phyloP scores from a whole-genome alignment of 2,888 invertebrate genomes.

The Nipponacmea schrenckii region DNA sequence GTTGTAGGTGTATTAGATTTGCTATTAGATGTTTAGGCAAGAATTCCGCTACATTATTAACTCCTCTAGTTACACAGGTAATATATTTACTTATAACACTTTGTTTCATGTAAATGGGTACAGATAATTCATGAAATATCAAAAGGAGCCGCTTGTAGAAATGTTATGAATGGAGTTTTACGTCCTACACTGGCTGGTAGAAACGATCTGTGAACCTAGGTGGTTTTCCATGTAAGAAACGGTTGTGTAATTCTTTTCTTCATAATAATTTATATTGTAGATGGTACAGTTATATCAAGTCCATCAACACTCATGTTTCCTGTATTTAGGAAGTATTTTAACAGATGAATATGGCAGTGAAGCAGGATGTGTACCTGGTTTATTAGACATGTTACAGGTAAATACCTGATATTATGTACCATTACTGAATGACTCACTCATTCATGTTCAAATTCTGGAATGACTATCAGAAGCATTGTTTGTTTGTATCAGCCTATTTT shows the following conservation, averaged over 20 bases:
- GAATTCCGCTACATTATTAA: conserved; percentile 80
- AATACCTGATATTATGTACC: neutral
- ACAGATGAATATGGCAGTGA: conserved; percentile 88
- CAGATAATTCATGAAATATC: too few species aligned
- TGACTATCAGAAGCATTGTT: too few species aligned
- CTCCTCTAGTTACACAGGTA: conserved; percentile 84
- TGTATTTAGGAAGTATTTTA: conserved; percentile 87
- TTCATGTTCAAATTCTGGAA: too few species aligned
- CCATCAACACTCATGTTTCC: conserved; percentile 85
- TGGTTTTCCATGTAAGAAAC: too few species aligned
- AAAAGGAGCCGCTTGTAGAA: too few species aligned
- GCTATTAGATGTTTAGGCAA: conserved; percentile 86
- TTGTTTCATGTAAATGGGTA: too few species aligned
- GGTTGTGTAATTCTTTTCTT: too few species aligned
- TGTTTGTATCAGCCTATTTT: too few species aligned
- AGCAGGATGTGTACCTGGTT: conserved; percentile 79
- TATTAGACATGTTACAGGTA: conserved; percentile 87
- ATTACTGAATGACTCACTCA: too few species aligned
- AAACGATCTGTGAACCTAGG: neutral
- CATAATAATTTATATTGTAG: conserved; percentile 67
- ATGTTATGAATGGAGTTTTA: too few species aligned
- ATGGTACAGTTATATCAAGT: conserved; percentile 79
- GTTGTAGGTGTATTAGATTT: conserved; percentile 89
- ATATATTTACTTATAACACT: conserved; percentile 14
- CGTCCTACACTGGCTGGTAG: too few species aligned